Conservation (phyloP, 2,797 vertebrate species). For the Aplochiton taeniatus region DNA sequence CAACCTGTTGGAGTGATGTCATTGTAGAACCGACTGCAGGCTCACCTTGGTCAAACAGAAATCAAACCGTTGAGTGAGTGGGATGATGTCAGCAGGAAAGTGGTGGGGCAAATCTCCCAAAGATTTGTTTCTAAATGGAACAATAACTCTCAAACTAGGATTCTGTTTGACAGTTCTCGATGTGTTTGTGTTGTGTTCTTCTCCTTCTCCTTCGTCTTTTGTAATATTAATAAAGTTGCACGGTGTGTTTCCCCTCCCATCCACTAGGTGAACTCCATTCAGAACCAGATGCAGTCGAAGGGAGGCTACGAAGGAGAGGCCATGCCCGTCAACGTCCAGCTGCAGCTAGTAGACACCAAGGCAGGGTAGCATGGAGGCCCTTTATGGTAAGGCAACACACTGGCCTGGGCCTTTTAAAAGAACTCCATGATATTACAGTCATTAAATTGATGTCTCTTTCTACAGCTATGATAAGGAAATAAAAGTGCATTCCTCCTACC, state of each 20-base stretch:
- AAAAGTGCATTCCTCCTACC: too few species aligned
- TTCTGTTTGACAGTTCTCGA: too few species aligned
- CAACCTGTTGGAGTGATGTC: too few species aligned
- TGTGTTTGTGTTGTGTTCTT: too few species aligned
- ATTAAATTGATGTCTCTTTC: conserved; percentile 46
- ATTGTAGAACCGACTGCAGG: too few species aligned
- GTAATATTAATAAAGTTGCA: not conserved
- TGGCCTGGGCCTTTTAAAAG: not conserved
- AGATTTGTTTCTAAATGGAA: too few species aligned
- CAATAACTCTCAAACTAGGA: too few species aligned
- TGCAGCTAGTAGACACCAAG: conserved; percentile 87
- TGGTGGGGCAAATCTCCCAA: too few species aligned
- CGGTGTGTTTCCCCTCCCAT: conserved; percentile 1
- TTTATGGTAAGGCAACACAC: conserved; percentile 22
- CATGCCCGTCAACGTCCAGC: conserved; percentile 79
- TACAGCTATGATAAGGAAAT: conserved; percentile 5
- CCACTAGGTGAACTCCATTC: conserved; percentile 84
- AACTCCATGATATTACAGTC: not conserved
- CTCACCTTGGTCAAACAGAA: too few species aligned
- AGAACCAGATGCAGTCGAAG: conserved; percentile 91
- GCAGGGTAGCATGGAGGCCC: conserved; percentile 76
- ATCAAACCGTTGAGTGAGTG: too few species aligned
- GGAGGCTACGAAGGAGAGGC: conserved; percentile 81
- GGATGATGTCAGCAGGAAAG: too few species aligned
- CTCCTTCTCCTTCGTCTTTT: too few species aligned